Base-by-base conservation (phyloP, 1,140 invertebrate genomes). In the Leptoteleia sp. region DNA sequence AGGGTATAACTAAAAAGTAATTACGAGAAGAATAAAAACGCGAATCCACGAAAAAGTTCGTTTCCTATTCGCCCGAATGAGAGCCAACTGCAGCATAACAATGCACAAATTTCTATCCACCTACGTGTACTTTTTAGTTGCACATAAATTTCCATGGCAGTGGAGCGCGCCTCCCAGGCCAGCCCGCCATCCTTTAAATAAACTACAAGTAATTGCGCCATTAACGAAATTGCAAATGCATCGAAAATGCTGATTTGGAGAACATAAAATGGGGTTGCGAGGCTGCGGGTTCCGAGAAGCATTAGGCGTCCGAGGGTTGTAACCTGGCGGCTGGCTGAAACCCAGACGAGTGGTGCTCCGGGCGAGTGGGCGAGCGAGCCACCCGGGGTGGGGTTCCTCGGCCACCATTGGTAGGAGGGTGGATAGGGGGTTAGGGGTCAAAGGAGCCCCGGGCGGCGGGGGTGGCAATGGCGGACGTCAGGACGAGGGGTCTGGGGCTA, bases 291-390 rank as follows among this genome's bases (percentile, higher is more conserved):
- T 73, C 72, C 55, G 43, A 73, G 71, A 80, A 76, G 59, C 54
- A 65, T 62, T 59, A 57, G n/a, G 22, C 16, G 71, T 76, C 65
- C 62, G 57, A 62, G 67, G 73, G 78, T 75, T 72, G 50, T 67
- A 80, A 75, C 73, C 64, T 75, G 68, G 79, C 65, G 73, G 75
- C 79, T 77, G 75, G 67, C 65, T 70, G 72, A n/a, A 80, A 57
- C 73, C 61, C 54, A 61, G 70, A 75, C 65, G 54, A 43, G 37
- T 65, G 64, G 65, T 72, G 68, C 72, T 76, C 54, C 57, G 62
- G 65, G 68, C 68, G 67, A 73, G 72, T 77, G 59, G 78, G 68
- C 62, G 79, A 77, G 75, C 55, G 25, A 54, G 33, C 13, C n/a
- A n/a, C 19, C 15, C 35, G 45, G 55, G 62, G 79, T 75, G 76